Evolutionary conservation across 2,113 vertebrate genomes (phyloP).

Genomic region (Tragulus kanchil): DNA sequence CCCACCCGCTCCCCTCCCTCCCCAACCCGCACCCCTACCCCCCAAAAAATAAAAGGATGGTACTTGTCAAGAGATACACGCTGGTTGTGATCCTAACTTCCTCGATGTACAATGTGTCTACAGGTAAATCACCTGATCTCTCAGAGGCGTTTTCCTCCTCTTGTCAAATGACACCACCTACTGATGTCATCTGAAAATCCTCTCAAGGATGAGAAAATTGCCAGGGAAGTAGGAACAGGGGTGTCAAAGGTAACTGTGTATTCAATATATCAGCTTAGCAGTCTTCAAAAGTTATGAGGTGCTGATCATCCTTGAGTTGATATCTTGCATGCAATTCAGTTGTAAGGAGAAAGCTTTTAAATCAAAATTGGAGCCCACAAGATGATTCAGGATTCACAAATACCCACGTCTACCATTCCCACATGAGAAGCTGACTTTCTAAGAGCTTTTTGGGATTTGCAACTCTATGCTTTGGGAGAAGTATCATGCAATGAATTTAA

Average conservation of each 20-base stretch:
- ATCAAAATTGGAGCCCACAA: background rate
- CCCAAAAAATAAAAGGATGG: no score
- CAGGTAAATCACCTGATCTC: background rate
- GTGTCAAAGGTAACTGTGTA: background rate
- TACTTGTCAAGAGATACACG: background rate
- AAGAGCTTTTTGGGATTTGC: background rate
- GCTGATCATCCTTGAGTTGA: background rate
- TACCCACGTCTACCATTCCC: rapidly evolving
- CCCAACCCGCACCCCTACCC: no score
- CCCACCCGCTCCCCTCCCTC: no score
- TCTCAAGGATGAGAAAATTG: background rate
- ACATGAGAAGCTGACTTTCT: background rate
- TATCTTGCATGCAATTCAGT: background rate
- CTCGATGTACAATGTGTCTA: background rate
- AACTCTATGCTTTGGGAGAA: background rate
- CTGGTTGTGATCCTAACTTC: background rate
- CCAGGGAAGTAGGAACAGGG: background rate
- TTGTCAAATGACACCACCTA: background rate
- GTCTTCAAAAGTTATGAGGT: background rate
- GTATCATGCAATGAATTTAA: background rate
- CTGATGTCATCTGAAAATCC: background rate
- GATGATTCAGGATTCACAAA: background rate
- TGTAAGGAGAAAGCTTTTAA: background rate
- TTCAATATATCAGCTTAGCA: background rate
- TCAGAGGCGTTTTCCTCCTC: background rate